A percentile compares a stretch with the other conserved stretches of the same genome.
phyloP scores from a whole-genome alignment of 2,888 invertebrate genomes.

The Eupithecia tripunctaria region DNA sequence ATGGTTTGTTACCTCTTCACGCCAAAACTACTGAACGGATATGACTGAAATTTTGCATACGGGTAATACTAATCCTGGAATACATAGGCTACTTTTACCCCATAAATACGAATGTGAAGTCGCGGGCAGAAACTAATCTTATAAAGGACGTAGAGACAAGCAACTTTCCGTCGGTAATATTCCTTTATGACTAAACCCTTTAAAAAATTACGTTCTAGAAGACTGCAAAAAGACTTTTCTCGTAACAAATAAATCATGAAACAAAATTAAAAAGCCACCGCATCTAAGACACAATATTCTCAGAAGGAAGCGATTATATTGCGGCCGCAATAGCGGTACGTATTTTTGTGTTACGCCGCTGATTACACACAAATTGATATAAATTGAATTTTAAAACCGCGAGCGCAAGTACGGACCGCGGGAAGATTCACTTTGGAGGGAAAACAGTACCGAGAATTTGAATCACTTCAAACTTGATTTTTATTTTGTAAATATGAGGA shows the following conservation, averaged over 20 bases:
- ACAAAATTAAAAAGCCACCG: conserved; percentile 10
- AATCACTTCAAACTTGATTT: not conserved
- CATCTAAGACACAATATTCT: conserved; percentile 36
- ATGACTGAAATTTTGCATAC: too few relatives aligned
- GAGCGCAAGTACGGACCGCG: conserved; percentile 26
- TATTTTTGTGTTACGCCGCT: conserved; percentile 78
- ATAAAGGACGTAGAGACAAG: too few relatives aligned
- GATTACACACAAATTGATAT: conserved; percentile 83
- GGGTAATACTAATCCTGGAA: too few relatives aligned
- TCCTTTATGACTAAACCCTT: not conserved
- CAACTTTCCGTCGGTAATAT: too few relatives aligned
- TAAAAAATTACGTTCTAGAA: not conserved
- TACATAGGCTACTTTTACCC: too few relatives aligned
- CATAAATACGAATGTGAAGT: too few relatives aligned
- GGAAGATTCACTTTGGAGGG: not conserved
- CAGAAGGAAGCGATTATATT: conserved; percentile 64
- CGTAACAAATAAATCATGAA: conserved; percentile 6
- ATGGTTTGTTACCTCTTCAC: too few relatives aligned
- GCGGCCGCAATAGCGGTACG: conserved; percentile 62
- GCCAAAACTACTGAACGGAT: too few relatives aligned
- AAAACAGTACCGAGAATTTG: not conserved
- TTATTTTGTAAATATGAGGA: not conserved
- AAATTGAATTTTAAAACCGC: conserved; percentile 83
- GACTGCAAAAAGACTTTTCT: not conserved
- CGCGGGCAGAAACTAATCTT: too few relatives aligned